These are phyloP conservation scores for Lates japonicus DNA, from an alignment of 2,797 vertebrate species.

Conservation along the genomic window DNA sequence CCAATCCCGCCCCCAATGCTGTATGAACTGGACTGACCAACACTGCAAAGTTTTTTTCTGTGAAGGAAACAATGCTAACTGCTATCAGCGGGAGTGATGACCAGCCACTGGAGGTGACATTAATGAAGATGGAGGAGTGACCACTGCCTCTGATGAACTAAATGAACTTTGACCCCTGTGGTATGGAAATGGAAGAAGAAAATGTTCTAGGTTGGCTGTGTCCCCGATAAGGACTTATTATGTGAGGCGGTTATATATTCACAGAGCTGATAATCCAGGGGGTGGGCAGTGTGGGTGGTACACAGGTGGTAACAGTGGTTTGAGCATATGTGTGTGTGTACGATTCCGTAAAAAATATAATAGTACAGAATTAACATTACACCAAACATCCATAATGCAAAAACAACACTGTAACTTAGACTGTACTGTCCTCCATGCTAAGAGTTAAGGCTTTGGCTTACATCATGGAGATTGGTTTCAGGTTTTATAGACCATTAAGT, in stretches of 20 bases:
- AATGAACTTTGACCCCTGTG: slow-evolving; percentile 63
- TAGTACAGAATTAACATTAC: slow-evolving; percentile 6
- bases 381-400: slow-evolving; percentile 39
- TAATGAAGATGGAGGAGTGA: slow-evolving; percentile 57
- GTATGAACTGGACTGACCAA: slow-evolving; percentile 39
- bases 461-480: slow-evolving; percentile 60
- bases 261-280: slow-evolving; percentile 60
- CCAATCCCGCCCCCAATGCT: slow-evolving; percentile 19
- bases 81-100: slow-evolving; percentile 58
- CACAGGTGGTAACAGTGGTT: slow-evolving; percentile 17
- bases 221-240: slow-evolving; percentile 65
- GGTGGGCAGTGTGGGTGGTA: neutral
- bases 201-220: slow-evolving; percentile 43
- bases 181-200: slow-evolving; percentile 51
- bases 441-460: slow-evolving; percentile 15
- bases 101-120: slow-evolving; percentile 36
- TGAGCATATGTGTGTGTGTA: neutral
- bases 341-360: slow-evolving; percentile 2
- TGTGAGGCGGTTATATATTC: slow-evolving; percentile 62
- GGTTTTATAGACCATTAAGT: slow-evolving; percentile 70
- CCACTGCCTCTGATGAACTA: slow-evolving; percentile 25
- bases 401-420: slow-evolving; percentile 38
- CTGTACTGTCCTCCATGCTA: slow-evolving; percentile 20
- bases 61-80: slow-evolving; percentile 35
- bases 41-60: slow-evolving; percentile 27